Conservation (phyloP, 2,797 vertebrate genomes). For the Peromyscus eremicus region DNA sequence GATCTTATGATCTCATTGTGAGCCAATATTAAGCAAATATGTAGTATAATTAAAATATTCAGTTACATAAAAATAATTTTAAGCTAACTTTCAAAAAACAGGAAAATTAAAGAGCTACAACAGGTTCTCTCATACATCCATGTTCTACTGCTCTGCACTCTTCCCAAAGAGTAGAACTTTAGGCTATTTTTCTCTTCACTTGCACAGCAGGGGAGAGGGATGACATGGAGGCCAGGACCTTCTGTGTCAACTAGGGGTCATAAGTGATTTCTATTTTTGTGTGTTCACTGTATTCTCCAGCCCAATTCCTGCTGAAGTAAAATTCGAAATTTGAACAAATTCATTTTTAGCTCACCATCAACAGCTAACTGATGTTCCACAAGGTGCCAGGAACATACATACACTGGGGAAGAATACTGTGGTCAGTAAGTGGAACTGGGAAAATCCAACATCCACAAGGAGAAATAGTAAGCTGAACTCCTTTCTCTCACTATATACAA, state of each 20-base stretch:
- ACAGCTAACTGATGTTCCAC: not conserved
- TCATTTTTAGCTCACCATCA: not conserved
- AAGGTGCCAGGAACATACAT: not conserved
- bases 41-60: not conserved
- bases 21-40: constrained; percentile 38
- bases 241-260: not conserved
- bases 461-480: not conserved
- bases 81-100: constrained; percentile 42
- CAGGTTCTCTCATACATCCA: not conserved
- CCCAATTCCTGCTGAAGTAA: constrained; percentile 48
- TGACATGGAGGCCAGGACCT: no score
- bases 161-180: constrained; percentile 23
- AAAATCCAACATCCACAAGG: not conserved
- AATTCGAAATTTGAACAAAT: constrained; percentile 56
- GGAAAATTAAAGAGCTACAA: constrained; percentile 41
- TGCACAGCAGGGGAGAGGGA: not conserved
- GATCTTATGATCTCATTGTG: not conserved
- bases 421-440: not conserved
- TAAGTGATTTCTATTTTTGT: constrained; percentile 31
- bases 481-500: not conserved
- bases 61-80: constrained; percentile 1
- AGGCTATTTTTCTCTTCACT: not conserved
- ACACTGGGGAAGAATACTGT: not conserved
- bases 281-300: constrained; percentile 34
- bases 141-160: not conserved